Conservation (phyloP, 2,797 vertebrate species). For the Enteromius radiatus region DNA sequence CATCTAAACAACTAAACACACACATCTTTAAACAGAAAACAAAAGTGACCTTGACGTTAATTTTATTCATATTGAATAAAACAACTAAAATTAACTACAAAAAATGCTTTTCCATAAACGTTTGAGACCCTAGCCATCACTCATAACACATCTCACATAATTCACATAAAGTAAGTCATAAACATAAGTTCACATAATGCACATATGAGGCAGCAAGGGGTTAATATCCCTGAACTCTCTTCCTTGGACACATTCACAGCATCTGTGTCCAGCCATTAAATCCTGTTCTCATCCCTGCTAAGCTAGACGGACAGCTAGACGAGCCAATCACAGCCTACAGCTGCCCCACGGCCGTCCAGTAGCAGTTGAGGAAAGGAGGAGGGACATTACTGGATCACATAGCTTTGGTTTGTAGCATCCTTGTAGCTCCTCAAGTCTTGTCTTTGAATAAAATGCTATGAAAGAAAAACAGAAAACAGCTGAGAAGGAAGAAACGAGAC, state of each 20-base stretch:
- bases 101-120: background rate
- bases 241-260: conserved; percentile 79
- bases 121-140: background rate
- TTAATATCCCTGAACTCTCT: conserved; percentile 73
- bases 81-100: background rate
- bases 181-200: background rate
- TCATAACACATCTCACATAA: background rate
- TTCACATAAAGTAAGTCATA: no score
- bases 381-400: conserved; percentile 59
- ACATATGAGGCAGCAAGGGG: conserved; percentile 66
- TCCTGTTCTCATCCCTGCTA: conserved; percentile 77
- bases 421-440: conserved; percentile 72
- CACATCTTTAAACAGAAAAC: background rate
- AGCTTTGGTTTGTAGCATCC: conserved; percentile 78
- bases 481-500: conserved; percentile 58
- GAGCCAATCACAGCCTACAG: conserved; percentile 70
- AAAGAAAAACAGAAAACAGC: conserved; percentile 34
- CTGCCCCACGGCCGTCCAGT: conserved; percentile 71
- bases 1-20: background rate
- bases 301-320: conserved; percentile 68
- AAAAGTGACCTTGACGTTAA: background rate
- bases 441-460: conserved; percentile 63
- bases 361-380: conserved; percentile 59
- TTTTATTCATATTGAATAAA: background rate
- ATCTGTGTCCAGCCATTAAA: conserved; percentile 78